Conservation (phyloP, 2,113 vertebrate genomes). For the Tyrannus savana region DNA sequence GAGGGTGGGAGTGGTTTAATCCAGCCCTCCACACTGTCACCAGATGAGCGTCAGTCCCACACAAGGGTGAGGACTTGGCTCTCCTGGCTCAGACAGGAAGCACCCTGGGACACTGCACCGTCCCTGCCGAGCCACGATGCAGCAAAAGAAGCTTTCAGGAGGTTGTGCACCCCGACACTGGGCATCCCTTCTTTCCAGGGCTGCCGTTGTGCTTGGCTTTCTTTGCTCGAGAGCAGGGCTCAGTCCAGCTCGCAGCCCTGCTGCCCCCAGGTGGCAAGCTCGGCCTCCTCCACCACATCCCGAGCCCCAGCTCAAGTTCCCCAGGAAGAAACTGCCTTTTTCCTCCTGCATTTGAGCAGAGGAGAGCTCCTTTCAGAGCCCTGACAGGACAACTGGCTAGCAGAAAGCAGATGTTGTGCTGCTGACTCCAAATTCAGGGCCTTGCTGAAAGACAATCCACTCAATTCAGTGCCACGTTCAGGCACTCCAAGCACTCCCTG, state of each 20-base stretch:
- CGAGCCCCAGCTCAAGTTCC: background rate
- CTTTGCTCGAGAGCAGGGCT: background rate
- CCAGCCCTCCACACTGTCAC: background rate
- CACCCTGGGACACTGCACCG: fast-evolving
- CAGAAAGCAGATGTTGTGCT: background rate
- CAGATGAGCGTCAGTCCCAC: background rate
- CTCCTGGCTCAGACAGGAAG: background rate
- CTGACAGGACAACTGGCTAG: background rate
- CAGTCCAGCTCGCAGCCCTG: background rate
- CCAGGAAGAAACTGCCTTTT: background rate
- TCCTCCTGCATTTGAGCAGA: background rate
- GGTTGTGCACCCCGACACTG: background rate
- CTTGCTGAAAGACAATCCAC: background rate
- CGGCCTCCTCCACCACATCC: background rate
- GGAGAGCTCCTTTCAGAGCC: background rate
- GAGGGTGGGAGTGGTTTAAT: background rate
- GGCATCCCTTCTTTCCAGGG: background rate
- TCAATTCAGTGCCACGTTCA: fast-evolving
- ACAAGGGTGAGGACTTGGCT: background rate
- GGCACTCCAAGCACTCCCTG: background rate
- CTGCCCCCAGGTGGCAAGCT: constrained; percentile 14
- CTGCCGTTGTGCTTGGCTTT: background rate
- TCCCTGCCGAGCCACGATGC: fast-evolving
- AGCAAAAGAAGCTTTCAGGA: background rate
- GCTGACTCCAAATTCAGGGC: background rate